Percentiles rank a stretch among this genome's conserved stretches.
Conservation (phyloP, 2,113 vertebrate genomes). For the Chaetura pelagica region DNA sequence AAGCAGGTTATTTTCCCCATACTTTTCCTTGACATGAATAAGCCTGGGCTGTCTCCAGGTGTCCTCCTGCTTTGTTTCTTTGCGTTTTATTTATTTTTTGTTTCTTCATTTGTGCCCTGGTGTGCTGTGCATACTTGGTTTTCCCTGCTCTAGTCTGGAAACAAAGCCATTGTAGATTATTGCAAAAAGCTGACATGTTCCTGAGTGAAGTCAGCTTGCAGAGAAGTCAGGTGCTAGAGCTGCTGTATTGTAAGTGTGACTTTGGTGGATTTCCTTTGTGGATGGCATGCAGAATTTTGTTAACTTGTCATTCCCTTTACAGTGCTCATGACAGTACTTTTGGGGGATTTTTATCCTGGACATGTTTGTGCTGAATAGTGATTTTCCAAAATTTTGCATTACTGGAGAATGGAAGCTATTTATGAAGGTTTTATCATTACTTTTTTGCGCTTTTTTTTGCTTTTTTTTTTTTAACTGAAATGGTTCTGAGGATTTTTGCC, state of each 20-base stretch:
- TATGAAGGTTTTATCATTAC: constrained; percentile 19
- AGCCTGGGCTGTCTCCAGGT: background rate
- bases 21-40: background rate
- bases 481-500: constrained; percentile 19
- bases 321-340: background rate
- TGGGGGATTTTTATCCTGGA: background rate
- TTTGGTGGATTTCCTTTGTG: constrained; percentile 39
- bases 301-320: background rate
- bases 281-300: constrained; percentile 33
- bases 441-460: background rate
- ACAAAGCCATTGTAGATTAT: background rate
- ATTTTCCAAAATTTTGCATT: background rate
- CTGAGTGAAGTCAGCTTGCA: background rate
- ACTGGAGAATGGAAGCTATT: constrained; percentile 5
- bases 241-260: background rate
- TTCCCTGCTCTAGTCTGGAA: background rate
- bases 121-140: background rate
- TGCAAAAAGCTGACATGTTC: background rate
- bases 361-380: background rate
- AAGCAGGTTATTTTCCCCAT: background rate
- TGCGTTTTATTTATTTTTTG: background rate
- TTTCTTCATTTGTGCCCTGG: background rate
- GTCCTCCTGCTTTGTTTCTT: constrained; percentile 1
- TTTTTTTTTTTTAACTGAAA: constrained; percentile 5
- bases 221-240: background rate